A percentile compares a stretch with the other conserved stretches of the same genome.
Evolutionary conservation across 1,140 invertebrate species (phyloP).

Genomic region (Caenorhabditis briggsae): DNA sequence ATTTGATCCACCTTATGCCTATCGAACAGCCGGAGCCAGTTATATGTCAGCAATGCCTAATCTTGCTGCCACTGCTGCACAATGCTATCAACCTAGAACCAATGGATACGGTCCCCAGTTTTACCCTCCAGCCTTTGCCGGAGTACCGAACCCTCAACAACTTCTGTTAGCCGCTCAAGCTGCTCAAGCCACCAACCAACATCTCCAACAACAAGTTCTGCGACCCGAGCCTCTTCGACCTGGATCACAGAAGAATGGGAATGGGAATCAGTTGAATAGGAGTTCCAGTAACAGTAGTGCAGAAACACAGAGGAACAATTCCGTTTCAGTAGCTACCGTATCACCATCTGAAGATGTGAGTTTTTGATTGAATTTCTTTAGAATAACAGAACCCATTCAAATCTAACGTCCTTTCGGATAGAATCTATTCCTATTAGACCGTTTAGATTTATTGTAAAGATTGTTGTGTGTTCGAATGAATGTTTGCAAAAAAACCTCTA

Average conservation of each 20-base stretch:
- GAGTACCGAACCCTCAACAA: constrained; percentile 29
- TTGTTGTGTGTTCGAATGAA: constrained; percentile 23
- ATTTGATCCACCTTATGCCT: constrained; percentile 23
- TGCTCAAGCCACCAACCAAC: constrained; percentile 21
- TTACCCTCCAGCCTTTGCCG: neutral
- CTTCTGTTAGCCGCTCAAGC: constrained; percentile 29
- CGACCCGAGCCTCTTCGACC: constrained; percentile 41
- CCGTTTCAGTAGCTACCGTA: constrained; percentile 15
- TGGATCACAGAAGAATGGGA: neutral
- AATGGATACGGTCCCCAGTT: neutral
- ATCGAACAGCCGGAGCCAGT: neutral
- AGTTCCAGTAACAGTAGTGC: constrained; percentile 43
- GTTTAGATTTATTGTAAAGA: constrained; percentile 2
- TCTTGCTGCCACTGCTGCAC: neutral
- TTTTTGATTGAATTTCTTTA: constrained; percentile 4
- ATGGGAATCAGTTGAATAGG: neutral
- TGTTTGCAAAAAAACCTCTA: neutral
- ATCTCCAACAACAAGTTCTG: constrained; percentile 26
- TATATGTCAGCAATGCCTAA: constrained; percentile 25
- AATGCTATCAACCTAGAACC: constrained; percentile 9
- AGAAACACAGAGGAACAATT: constrained; percentile 35
- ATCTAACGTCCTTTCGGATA: neutral
- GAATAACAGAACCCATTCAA: neutral
- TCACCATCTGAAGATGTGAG: constrained; percentile 33
- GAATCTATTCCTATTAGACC: constrained; percentile 10